Percentiles rank a stretch among this genome's conserved stretches.
Conservation (phyloP, 1,140 invertebrate genomes). For the Brachionus plicatilis region DNA sequence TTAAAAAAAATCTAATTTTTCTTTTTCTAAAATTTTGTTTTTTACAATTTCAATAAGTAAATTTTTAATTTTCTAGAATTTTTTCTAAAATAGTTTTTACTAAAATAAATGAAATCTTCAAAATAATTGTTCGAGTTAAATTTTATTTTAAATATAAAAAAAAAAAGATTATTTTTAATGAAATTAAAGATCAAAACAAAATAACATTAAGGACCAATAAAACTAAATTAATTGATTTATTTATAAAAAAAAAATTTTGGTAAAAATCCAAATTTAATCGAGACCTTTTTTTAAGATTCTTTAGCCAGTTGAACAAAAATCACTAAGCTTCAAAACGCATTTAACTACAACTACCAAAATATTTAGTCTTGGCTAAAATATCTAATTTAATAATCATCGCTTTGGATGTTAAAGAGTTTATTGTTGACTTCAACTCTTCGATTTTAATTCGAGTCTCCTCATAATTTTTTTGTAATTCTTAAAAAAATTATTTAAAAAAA, state of each 20-base stretch:
- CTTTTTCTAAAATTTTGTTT: neutral
- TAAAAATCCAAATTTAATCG: neutral
- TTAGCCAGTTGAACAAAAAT: neutral
- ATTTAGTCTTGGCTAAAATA: slow-evolving; percentile 22
- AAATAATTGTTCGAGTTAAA: neutral
- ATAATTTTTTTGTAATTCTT: slow-evolving; percentile 20
- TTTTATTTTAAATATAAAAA: slow-evolving; percentile 1
- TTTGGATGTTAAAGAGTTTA: neutral
- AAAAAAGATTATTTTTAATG: neutral
- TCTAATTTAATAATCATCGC: slow-evolving; percentile 27
- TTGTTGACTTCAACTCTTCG: slow-evolving; percentile 13
- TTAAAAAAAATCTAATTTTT: slow-evolving; percentile 31
- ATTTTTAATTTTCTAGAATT: neutral
- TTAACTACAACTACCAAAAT: slow-evolving; percentile 39
- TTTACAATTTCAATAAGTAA: neutral
- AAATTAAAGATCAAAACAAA: neutral
- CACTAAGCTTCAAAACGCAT: neutral
- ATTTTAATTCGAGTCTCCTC: neutral
- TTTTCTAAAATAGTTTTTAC: neutral
- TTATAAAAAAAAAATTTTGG: neutral
- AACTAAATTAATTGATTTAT: neutral
- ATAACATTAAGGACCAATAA: neutral
- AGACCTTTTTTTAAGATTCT: neutral
- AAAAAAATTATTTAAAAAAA: neutral
- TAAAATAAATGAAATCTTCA: neutral